Percentiles rank a stretch among this genome's conserved stretches.
phyloP scores from a whole-genome alignment of 1,140 invertebrate genomes.

The Brachionus paranguensis region DNA sequence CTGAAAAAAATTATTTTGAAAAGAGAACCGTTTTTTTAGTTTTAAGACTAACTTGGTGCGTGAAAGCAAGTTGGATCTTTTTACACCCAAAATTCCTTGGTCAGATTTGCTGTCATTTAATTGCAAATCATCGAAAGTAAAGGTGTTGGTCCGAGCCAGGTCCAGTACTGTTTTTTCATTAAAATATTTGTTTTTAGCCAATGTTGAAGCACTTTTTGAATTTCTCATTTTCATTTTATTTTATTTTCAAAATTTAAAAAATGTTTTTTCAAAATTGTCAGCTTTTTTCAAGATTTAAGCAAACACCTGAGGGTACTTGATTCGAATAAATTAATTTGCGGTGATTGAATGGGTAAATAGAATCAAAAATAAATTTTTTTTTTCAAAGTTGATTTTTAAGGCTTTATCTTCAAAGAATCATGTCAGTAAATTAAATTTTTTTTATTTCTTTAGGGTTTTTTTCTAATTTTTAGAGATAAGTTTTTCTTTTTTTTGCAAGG shows the following conservation, averaged over 20 bases:
- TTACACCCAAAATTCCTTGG: background rate
- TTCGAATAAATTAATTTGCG: background rate
- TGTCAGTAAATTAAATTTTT: background rate
- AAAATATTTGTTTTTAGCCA: background rate
- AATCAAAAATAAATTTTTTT: background rate
- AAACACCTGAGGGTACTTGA: conserved; percentile 13
- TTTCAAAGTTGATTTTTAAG: background rate
- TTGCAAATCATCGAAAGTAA: background rate
- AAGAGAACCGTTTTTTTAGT: background rate
- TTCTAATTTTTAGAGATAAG: background rate
- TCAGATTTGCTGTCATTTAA: background rate
- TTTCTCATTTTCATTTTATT: background rate
- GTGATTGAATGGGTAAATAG: background rate
- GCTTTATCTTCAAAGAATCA: background rate
- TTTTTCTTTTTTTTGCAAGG: background rate
- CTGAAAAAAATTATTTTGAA: background rate
- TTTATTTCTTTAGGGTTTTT: background rate
- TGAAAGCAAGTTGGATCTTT: background rate
- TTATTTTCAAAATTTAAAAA: background rate
- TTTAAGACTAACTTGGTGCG: background rate
- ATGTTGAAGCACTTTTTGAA: conserved; percentile 8
- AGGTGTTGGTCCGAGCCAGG: background rate
- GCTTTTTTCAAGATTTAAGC: background rate
- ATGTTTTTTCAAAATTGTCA: background rate
- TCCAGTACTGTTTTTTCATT: background rate